Percentiles rank a stretch among this genome's conserved stretches.
Evolutionary conservation across 1,140 invertebrate genomes (phyloP).

Genomic region (Chrysoperla carnea): DNA sequence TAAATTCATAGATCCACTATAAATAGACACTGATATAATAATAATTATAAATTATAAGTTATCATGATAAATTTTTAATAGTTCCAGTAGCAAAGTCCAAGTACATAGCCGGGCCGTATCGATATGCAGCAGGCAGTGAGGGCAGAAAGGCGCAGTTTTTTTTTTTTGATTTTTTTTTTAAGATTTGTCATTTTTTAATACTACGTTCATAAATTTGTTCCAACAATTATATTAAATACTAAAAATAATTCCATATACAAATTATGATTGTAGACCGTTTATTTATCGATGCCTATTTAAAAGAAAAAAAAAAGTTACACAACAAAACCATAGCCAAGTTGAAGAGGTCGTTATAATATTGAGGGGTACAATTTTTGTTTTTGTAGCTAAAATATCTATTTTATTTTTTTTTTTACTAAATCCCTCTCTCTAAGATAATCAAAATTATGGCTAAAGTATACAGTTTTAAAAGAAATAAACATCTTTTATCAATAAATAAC

Average conservation of each 20-base stretch:
- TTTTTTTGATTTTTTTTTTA: neutral
- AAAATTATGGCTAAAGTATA: no score
- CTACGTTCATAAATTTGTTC: constrained; percentile 1
- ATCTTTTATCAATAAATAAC: no score
- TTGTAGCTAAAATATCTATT: no score
- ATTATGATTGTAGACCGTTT: constrained; percentile 5
- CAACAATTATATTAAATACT: constrained; percentile 6
- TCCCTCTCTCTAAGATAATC: no score
- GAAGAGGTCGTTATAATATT: no score
- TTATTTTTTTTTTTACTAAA: no score
- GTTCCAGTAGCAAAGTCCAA: constrained; percentile 19
- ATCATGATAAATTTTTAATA: neutral
- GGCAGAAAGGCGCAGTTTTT: constrained; percentile 15
- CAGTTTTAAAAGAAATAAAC: no score
- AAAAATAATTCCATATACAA: neutral
- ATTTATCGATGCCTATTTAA: neutral
- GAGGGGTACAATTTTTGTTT: no score
- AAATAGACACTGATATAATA: no score
- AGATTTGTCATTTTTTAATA: constrained; percentile 2
- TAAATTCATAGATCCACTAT: no score
- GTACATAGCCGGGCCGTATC: constrained; percentile 23
- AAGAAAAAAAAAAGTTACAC: neutral
- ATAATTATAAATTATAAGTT: neutral
- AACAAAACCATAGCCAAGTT: neutral
- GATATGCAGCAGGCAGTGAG: constrained; percentile 26